Evolutionary conservation across 2,888 invertebrate genomes (phyloP).

Genomic region (Ephialtes manifestator): DNA sequence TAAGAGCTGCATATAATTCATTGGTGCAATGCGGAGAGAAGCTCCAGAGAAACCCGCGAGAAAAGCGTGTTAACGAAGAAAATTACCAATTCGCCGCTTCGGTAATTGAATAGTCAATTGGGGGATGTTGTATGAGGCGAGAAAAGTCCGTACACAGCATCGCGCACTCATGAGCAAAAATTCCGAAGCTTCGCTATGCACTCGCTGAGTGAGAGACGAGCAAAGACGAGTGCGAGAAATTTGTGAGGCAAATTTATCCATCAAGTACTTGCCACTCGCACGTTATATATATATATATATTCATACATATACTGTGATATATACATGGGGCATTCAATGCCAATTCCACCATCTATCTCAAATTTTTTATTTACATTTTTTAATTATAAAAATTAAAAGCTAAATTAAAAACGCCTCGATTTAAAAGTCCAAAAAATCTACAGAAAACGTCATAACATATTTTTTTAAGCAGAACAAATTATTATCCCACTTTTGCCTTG

Average conservation of each 20-base stretch:
- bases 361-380: no score
- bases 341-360: no score
- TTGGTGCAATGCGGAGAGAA: slow-evolving; percentile 32
- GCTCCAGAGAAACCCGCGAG: background rate
- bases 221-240: slow-evolving; percentile 62
- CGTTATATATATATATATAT: slow-evolving; percentile 29
- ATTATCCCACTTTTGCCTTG: no score
- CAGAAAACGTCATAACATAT: no score
- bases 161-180: slow-evolving; percentile 29
- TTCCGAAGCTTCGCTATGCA: slow-evolving; percentile 18
- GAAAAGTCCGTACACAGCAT: slow-evolving; percentile 55
- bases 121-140: slow-evolving; percentile 51
- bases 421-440: no score
- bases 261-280: slow-evolving; percentile 62
- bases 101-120: slow-evolving; percentile 70
- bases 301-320: no score
- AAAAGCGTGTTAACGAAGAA: slow-evolving; percentile 66
- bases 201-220: background rate
- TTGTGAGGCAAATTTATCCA: slow-evolving; percentile 67
- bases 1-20: slow-evolving; percentile 15
- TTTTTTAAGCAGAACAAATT: no score
- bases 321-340: no score
- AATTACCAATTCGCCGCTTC: slow-evolving; percentile 69
- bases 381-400: no score
- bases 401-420: no score